Evolutionary conservation across 2,113 vertebrate species (phyloP).

Genomic region (Xiphorhynchus elegans): DNA sequence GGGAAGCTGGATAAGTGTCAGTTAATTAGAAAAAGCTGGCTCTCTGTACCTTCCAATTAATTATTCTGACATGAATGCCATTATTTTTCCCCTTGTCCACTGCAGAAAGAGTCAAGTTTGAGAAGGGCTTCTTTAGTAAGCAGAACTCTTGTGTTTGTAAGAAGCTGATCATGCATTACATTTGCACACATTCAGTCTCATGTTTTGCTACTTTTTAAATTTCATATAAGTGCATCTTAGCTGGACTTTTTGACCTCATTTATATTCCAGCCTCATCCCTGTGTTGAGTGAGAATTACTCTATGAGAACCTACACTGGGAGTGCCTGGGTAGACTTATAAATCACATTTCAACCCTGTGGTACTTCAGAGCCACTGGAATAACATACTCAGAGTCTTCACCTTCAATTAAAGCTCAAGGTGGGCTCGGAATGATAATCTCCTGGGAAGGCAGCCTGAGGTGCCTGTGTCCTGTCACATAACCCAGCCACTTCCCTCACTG

Average conservation of each 20-base stretch:
- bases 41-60: constrained; percentile 51
- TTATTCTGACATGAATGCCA: constrained; percentile 66
- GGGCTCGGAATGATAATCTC: background rate
- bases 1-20: constrained; percentile 58
- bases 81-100: constrained; percentile 25
- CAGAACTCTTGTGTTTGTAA: background rate
- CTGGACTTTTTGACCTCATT: background rate
- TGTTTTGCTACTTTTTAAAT: background rate
- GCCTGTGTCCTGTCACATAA: background rate
- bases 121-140: background rate
- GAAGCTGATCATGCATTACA: background rate
- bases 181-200: background rate
- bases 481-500: background rate
- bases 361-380: background rate
- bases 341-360: constrained; percentile 4
- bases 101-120: constrained; percentile 45
- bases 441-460: background rate
- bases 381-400: background rate
- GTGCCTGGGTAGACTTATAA: background rate
- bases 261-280: constrained; percentile 1
- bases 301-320: background rate
- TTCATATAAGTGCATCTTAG: background rate
- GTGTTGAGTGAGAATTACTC: background rate
- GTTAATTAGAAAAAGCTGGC: constrained; percentile 47
- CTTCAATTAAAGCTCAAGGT: constrained; percentile 24